Evolutionary conservation across 2,113 vertebrate genomes (phyloP).

Genomic region (Pelecanoides urinatrix): DNA sequence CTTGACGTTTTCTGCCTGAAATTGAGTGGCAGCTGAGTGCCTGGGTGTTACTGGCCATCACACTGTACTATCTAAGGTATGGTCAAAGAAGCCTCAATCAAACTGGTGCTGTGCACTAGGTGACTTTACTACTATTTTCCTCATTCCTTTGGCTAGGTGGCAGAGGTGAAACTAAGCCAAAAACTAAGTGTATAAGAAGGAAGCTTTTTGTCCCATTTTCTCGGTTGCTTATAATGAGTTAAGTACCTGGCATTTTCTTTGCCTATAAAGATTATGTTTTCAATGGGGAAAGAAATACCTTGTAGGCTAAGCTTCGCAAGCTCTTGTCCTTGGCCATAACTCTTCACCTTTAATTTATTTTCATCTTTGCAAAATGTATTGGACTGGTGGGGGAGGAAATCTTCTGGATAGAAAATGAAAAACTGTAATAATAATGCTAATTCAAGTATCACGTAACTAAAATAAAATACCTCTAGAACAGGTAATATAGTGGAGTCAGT

Average conservation of each 20-base stretch:
- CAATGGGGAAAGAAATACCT: not conserved
- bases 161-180: not conserved
- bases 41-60: not conserved
- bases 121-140: not conserved
- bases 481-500: not conserved
- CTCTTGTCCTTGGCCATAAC: slow-evolving; percentile 18
- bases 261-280: not conserved
- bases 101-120: not conserved
- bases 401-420: not conserved
- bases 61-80: not conserved
- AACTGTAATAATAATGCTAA: slow-evolving; percentile 37
- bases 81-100: not conserved
- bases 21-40: not conserved
- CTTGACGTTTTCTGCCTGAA: not conserved
- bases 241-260: not conserved
- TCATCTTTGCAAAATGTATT: slow-evolving; percentile 9
- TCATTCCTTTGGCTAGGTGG: not conserved
- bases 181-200: not conserved
- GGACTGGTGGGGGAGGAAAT: not conserved
- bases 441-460: slow-evolving; percentile 23
- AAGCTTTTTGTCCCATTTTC: not conserved
- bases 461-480: slow-evolving; percentile 31
- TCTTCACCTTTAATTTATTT: slow-evolving; percentile 53
- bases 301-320: not conserved
- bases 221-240: not conserved